A percentile compares a stretch with the other conserved stretches of the same genome.
Conservation (phyloP, 1,140 invertebrate species). For the Polypedilum pembai region DNA sequence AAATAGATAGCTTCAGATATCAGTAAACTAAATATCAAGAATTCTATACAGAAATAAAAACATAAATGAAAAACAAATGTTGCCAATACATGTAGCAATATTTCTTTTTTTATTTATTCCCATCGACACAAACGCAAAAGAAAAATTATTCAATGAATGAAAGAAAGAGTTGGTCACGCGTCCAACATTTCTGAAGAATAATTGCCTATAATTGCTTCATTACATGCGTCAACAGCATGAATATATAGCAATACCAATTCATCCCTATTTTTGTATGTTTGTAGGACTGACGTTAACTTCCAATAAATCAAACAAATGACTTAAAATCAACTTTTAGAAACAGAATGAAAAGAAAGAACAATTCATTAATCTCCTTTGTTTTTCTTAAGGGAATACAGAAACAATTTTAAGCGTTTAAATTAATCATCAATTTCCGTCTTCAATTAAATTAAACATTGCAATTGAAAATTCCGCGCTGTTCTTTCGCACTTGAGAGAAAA, state of each 20-base stretch:
- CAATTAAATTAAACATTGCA: constrained; percentile 3
- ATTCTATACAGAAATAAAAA: too few relatives aligned
- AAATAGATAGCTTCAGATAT: too few relatives aligned
- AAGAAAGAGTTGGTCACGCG: neutral
- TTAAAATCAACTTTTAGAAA: neutral
- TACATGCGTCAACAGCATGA: constrained; percentile 11
- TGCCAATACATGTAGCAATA: too few relatives aligned
- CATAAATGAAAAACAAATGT: too few relatives aligned
- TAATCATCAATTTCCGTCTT: constrained; percentile 13
- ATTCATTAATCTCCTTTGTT: neutral
- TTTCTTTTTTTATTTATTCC: too few relatives aligned
- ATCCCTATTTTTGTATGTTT: neutral
- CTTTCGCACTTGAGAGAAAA: too few relatives aligned
- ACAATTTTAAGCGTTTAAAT: neutral
- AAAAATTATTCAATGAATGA: neutral
- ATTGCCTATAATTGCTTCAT: constrained; percentile 9
- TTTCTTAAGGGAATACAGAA: neutral
- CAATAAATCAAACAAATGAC: constrained; percentile 18
- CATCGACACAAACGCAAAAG: too few relatives aligned
- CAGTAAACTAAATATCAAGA: too few relatives aligned
- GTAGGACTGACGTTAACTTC: neutral
- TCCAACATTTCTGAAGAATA: neutral
- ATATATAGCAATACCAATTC: neutral
- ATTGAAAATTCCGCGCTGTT: neutral
- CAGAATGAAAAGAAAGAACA: neutral